phyloP scores from a whole-genome alignment of 2,797 vertebrate species.

The Garrulus glandarius region DNA sequence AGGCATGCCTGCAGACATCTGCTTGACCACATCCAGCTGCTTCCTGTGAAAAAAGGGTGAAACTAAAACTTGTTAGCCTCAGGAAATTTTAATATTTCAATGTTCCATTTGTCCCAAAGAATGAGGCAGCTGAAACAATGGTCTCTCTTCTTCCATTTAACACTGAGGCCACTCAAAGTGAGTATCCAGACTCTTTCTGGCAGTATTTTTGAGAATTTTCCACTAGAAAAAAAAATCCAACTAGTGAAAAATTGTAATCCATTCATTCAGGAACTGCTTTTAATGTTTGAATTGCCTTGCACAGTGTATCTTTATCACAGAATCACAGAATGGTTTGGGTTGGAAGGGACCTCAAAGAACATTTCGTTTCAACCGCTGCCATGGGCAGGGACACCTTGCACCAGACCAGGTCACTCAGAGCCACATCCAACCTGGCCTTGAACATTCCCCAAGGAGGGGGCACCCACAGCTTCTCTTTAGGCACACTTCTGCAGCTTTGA shows the following conservation, averaged over 20 bases:
- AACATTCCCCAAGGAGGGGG: not conserved
- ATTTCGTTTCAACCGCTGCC: not conserved
- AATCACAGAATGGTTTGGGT: not conserved
- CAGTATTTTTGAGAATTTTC: not conserved
- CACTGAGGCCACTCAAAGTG: not conserved
- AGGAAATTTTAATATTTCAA: not conserved
- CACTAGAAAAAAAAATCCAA: not conserved
- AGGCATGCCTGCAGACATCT: slow-evolving; percentile 12
- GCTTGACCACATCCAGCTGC: not conserved
- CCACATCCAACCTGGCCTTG: not conserved
- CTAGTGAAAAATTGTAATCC: not conserved
- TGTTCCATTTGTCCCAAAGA: not conserved
- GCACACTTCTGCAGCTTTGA: not conserved
- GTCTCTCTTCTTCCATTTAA: not conserved
- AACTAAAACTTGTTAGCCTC: not conserved
- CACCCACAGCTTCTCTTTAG: not conserved
- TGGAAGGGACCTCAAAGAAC: not conserved
- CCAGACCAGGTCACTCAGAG: not conserved
- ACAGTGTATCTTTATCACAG: not conserved
- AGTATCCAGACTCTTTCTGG: not conserved
- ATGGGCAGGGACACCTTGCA: not conserved
- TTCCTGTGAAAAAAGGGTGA: not conserved
- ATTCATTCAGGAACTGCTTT: not conserved
- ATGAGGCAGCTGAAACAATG: not conserved
- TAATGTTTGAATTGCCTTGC: not conserved